These are phyloP conservation scores for Drosophila albomicans DNA, from an alignment of 1,140 invertebrate genomes.

Conservation along the genomic window DNA sequence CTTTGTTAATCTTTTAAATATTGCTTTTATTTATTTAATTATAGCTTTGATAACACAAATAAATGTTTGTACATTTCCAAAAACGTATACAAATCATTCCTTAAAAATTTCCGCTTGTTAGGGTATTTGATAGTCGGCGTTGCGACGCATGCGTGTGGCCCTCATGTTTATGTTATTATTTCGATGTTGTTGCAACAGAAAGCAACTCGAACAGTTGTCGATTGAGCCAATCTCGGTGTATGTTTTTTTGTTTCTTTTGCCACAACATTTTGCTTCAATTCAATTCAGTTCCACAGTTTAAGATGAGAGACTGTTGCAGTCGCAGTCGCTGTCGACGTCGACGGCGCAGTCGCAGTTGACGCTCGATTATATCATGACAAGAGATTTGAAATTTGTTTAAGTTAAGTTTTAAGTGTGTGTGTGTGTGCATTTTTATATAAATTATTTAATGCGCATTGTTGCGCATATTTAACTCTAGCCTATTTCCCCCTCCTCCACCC, in stretches of 20 bases:
- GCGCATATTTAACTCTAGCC: conserved; percentile 56
- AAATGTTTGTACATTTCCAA: too few species aligned
- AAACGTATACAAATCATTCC: too few species aligned
- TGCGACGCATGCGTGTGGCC: background rate
- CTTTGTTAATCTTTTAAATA: too few species aligned
- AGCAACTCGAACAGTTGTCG: conserved; percentile 41
- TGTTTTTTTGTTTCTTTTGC: conserved; percentile 3
- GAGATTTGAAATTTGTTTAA: conserved; percentile 71
- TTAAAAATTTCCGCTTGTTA: background rate
- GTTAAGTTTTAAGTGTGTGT: conserved; percentile 44
- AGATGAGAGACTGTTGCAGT: background rate
- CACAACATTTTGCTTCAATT: background rate
- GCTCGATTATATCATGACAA: conserved; percentile 74
- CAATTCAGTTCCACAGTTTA: background rate
- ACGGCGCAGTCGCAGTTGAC: conserved; percentile 8
- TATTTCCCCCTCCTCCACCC: background rate
- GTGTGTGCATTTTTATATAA: conserved; percentile 77
- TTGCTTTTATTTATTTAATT: too few species aligned
- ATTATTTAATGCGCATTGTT: conserved; percentile 77
- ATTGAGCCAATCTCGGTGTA: conserved; percentile 51
- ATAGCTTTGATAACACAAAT: too few species aligned
- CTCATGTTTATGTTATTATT: conserved; percentile 21
- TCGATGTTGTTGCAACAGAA: conserved; percentile 58
- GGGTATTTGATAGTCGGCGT: background rate
- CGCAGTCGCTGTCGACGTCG: conserved; percentile 25